phyloP scores from a whole-genome alignment of 2,888 invertebrate genomes.

The Aromia moschata region DNA sequence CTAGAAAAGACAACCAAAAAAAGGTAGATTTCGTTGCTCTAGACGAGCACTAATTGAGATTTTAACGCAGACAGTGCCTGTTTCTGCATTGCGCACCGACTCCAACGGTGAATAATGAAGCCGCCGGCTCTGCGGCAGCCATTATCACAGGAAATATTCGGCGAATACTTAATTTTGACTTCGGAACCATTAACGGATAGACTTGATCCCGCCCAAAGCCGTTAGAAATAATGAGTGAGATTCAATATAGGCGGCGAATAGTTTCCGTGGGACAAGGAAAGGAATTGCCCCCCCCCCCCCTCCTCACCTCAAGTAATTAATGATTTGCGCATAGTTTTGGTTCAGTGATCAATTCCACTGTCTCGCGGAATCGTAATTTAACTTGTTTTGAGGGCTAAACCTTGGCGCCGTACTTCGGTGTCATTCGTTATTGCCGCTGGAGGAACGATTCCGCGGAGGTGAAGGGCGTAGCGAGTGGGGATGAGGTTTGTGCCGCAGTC shows the following conservation, averaged over 20 bases:
- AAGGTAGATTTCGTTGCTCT: too few species aligned
- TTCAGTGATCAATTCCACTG: conserved; percentile 58
- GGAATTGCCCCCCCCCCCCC: conserved; percentile 50
- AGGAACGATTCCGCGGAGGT: not conserved
- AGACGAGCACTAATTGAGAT: too few species aligned
- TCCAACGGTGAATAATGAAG: not conserved
- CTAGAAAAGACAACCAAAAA: too few species aligned
- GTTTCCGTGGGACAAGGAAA: conserved; percentile 54
- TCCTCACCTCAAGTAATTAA: conserved; percentile 48
- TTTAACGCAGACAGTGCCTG: too few species aligned
- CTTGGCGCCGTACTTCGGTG: conserved; percentile 33
- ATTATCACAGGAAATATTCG: conserved; percentile 17
- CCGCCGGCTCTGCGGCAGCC: not conserved
- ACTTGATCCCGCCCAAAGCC: conserved; percentile 50
- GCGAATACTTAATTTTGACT: conserved; percentile 27
- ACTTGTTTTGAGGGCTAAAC: conserved; percentile 37
- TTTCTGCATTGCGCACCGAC: too few species aligned
- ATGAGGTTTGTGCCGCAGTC: too few species aligned
- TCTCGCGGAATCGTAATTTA: conserved; percentile 54
- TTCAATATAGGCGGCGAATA: conserved; percentile 55
- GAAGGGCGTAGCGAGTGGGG: too few species aligned
- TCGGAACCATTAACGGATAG: conserved; percentile 33
- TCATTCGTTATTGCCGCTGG: conserved; percentile 21
- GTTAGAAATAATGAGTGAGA: conserved; percentile 54
- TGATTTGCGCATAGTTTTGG: conserved; percentile 59